Evolutionary conservation across 2,113 vertebrate species (phyloP).

Genomic region (Amblyornis subalaris): DNA sequence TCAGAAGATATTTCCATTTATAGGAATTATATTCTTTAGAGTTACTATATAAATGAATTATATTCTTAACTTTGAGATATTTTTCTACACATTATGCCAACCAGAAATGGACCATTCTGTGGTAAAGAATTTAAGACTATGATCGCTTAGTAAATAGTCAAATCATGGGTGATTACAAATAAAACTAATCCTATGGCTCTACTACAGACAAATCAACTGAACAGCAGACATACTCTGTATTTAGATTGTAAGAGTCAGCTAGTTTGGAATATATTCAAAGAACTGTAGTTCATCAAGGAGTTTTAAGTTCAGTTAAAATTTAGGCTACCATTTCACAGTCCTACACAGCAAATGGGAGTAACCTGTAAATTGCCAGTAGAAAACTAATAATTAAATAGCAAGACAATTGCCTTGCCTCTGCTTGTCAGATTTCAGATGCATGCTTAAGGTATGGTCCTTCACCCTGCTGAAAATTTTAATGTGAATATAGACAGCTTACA

Average conservation of each 20-base stretch:
- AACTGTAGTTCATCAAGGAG: background rate
- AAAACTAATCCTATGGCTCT: background rate
- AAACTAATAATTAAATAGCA: constrained; percentile 52
- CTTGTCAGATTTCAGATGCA: constrained; percentile 45
- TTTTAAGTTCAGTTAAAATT: constrained; percentile 11
- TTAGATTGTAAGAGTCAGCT: background rate
- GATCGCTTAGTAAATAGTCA: background rate
- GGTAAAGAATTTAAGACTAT: background rate
- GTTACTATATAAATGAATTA: background rate
- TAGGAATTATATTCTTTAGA: background rate
- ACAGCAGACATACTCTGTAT: background rate
- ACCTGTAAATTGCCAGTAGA: constrained; percentile 9
- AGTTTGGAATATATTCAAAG: background rate
- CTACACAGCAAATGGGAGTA: constrained; percentile 8
- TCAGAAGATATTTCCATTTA: background rate
- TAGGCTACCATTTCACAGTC: background rate
- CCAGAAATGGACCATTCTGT: background rate
- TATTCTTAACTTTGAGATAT: background rate
- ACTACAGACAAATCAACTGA: background rate
- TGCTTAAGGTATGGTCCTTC: constrained; percentile 35
- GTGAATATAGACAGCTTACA: constrained; percentile 38
- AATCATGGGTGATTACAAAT: background rate
- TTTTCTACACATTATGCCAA: background rate
- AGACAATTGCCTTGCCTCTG: constrained; percentile 35
- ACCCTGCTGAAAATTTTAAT: constrained; percentile 30